A percentile compares a stretch with the other conserved stretches of the same genome.
These are phyloP conservation scores for Nephrotoma appendiculata DNA, from an alignment of 2,888 invertebrate genomes.

Conservation along the genomic window DNA sequence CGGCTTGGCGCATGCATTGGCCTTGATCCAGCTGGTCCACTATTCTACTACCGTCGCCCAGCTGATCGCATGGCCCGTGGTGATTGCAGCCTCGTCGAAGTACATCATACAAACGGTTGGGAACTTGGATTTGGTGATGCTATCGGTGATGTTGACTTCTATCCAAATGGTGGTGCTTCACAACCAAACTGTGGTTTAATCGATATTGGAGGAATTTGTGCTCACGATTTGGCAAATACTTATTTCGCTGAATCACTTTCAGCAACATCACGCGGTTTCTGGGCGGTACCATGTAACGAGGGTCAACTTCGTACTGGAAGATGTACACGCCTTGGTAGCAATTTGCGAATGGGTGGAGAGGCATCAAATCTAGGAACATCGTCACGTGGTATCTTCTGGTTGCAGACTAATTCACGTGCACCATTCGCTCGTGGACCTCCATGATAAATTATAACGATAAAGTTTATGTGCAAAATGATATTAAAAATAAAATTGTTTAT, in stretches of 20 bases:
- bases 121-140: slow-evolving; percentile 23
- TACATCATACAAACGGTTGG: slow-evolving; percentile 17
- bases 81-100: background rate
- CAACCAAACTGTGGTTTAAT: slow-evolving; percentile 28
- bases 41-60: background rate
- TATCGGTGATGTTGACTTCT: slow-evolving; percentile 30
- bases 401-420: background rate
- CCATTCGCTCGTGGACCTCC: background rate
- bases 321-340: slow-evolving; percentile 21
- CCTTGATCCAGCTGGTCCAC: slow-evolving; percentile 3
- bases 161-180: slow-evolving; percentile 26
- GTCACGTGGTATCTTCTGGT: slow-evolving; percentile 19
- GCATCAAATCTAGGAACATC: slow-evolving; percentile 19
- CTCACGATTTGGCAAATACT: slow-evolving; percentile 24
- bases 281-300: slow-evolving; percentile 5
- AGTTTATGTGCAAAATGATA: background rate
- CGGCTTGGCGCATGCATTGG: background rate
- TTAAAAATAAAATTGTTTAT: too few relatives aligned
- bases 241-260: slow-evolving; percentile 27
- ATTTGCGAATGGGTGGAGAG: slow-evolving; percentile 26
- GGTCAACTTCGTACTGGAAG: slow-evolving; percentile 8
- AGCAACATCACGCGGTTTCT: slow-evolving; percentile 5
- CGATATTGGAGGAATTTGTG: slow-evolving; percentile 16
- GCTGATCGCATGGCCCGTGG: background rate
- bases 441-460: background rate